A percentile compares a stretch with the other conserved stretches of the same genome.
Conservation (phyloP, 2,113 vertebrate genomes). For the Redunca redunca region DNA sequence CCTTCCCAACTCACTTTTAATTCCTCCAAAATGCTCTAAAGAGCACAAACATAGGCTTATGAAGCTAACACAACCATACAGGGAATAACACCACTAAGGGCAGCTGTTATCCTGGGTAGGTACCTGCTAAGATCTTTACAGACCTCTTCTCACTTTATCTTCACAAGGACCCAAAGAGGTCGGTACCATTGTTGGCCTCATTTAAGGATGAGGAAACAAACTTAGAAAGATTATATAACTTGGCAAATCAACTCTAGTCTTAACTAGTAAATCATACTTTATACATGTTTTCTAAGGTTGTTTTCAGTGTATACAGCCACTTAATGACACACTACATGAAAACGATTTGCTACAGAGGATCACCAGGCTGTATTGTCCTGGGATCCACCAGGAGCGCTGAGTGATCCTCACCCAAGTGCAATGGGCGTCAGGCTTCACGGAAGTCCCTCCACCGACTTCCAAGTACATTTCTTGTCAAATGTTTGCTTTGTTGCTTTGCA, state of each 20-base stretch:
- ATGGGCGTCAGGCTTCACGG: accelerated
- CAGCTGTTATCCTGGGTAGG: not conserved
- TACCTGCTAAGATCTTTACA: not conserved
- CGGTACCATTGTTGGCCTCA: not conserved
- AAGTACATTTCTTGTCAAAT: not conserved
- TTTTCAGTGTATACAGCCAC: not conserved
- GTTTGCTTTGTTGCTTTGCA: not conserved
- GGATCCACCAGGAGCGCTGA: not conserved
- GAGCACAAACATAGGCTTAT: not conserved
- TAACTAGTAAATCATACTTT: not conserved
- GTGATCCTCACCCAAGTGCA: too few species aligned
- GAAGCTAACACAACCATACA: too few species aligned
- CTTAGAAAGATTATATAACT: not conserved
- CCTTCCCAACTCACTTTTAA: not conserved
- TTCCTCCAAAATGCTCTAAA: not conserved
- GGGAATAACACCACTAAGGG: not conserved
- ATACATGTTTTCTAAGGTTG: not conserved
- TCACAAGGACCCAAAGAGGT: not conserved
- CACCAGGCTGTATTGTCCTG: too few species aligned
- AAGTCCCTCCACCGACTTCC: not conserved
- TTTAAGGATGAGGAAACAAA: not conserved
- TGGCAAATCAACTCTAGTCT: not conserved
- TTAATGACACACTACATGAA: not conserved
- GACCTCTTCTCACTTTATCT: not conserved
- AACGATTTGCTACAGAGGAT: not conserved